Evolutionary conservation across 2,797 vertebrate genomes (phyloP).

Genomic region (Poliocrania exsul): DNA sequence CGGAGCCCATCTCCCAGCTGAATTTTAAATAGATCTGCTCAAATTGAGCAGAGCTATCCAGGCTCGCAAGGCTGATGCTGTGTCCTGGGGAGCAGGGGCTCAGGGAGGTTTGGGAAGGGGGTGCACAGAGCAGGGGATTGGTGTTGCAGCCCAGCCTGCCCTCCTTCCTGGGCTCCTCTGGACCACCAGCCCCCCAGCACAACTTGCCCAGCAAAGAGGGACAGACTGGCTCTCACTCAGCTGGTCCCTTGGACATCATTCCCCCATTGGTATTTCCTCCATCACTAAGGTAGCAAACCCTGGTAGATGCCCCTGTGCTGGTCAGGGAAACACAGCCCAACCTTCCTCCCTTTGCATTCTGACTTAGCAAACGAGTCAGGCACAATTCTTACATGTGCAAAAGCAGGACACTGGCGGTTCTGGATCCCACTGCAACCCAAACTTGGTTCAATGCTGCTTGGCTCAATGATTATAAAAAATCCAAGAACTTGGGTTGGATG

Average conservation of each 20-base stretch:
- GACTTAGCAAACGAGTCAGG: neutral
- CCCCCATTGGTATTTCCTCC: neutral
- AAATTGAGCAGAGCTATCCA: conserved; percentile 8
- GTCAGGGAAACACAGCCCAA: neutral
- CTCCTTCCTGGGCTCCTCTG: neutral
- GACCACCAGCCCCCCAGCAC: neutral
- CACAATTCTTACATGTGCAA: neutral
- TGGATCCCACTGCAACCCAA: neutral
- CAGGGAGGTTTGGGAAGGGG: rapidly evolving
- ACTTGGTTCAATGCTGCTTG: rapidly evolving
- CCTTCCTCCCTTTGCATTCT: neutral
- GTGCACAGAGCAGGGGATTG: rapidly evolving
- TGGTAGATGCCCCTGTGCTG: neutral
- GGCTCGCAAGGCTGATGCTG: neutral
- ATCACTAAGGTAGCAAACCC: neutral
- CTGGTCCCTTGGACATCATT: neutral
- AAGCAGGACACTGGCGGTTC: neutral
- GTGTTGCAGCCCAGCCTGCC: neutral
- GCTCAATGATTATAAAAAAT: neutral
- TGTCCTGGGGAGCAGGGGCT: neutral
- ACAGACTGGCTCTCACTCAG: neutral
- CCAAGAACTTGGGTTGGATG: neutral
- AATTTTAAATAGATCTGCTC: conserved; percentile 61
- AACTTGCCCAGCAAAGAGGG: neutral
- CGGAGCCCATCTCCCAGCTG: neutral